These are phyloP conservation scores for Papilio aristodemus DNA, from an alignment of 1,140 invertebrate genomes.

Conservation along the genomic window DNA sequence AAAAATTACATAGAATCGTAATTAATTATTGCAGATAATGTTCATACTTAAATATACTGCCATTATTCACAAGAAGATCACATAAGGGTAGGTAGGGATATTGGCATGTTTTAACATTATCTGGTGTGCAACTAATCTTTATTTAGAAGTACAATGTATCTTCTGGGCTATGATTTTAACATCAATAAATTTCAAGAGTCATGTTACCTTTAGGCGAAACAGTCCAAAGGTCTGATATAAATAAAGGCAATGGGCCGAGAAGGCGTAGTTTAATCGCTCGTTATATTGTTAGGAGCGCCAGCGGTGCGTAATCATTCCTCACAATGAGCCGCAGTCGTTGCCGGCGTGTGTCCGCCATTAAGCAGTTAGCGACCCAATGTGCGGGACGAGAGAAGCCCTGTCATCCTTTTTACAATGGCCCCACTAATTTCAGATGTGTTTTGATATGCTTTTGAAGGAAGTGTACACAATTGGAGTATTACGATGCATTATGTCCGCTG, in stretches of 20 bases:
- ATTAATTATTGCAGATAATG: too few relatives aligned
- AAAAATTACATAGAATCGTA: too few relatives aligned
- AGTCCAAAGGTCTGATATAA: constrained; percentile 23
- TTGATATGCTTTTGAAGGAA: constrained; percentile 21
- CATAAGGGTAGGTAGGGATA: background rate
- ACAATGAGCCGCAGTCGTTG: constrained; percentile 40
- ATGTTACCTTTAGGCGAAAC: constrained; percentile 22
- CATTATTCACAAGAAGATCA: too few relatives aligned
- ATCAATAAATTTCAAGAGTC: constrained; percentile 18
- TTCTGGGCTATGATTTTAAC: background rate
- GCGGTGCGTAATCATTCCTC: constrained; percentile 42
- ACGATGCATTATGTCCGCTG: background rate
- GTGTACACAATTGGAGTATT: constrained; percentile 10
- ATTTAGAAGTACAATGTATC: background rate
- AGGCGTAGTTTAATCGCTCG: constrained; percentile 56
- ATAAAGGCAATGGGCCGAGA: constrained; percentile 24
- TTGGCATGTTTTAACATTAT: background rate
- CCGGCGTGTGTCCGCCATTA: constrained; percentile 63
- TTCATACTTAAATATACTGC: too few relatives aligned
- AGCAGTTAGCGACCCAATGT: constrained; percentile 47
- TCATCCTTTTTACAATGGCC: constrained; percentile 37
- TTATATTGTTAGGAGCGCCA: constrained; percentile 57
- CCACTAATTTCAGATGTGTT: constrained; percentile 30
- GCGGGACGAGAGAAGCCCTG: constrained; percentile 41
- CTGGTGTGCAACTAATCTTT: background rate